Evolutionary conservation across 1,140 invertebrate genomes (phyloP).

Genomic region (Elymnias hypermnestra): DNA sequence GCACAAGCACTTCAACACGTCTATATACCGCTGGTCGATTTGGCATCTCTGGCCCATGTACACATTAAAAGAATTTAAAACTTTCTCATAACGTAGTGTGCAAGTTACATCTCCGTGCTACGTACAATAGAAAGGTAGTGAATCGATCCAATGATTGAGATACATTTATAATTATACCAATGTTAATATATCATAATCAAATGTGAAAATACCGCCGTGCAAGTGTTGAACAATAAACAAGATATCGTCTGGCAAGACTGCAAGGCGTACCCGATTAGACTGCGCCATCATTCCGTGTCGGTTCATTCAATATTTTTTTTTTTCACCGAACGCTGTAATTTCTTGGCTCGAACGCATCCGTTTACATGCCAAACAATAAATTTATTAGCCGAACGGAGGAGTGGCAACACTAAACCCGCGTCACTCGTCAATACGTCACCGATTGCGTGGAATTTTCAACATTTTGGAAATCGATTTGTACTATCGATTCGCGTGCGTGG

Average conservation of each 20-base stretch:
- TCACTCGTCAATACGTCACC: conserved; percentile 62
- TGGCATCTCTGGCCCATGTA: too few relatives aligned
- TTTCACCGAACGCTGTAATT: conserved; percentile 73
- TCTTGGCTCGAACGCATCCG: conserved; percentile 75
- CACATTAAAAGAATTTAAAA: too few relatives aligned
- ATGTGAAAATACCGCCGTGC: too few relatives aligned
- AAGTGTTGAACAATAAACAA: conserved; percentile 62
- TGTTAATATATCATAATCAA: too few relatives aligned
- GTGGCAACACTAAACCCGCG: conserved; percentile 59
- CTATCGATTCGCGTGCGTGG: conserved; percentile 35
- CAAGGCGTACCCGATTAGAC: conserved; percentile 51
- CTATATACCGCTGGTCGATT: too few relatives aligned
- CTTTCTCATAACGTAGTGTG: too few relatives aligned
- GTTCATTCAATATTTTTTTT: conserved; percentile 75
- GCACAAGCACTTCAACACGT: too few relatives aligned
- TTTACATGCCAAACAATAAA: conserved; percentile 76
- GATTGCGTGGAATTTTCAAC: conserved; percentile 53
- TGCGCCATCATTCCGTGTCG: conserved; percentile 64
- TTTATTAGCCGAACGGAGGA: conserved; percentile 72
- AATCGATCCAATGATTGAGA: too few relatives aligned
- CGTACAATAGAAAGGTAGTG: too few relatives aligned
- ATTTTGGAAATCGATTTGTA: conserved; percentile 50
- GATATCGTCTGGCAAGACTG: conserved; percentile 58
- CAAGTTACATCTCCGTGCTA: too few relatives aligned
- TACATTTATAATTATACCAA: too few relatives aligned